Evolutionary conservation across 2,797 vertebrate genomes (phyloP).

Genomic region (Tragopan temminckii): DNA sequence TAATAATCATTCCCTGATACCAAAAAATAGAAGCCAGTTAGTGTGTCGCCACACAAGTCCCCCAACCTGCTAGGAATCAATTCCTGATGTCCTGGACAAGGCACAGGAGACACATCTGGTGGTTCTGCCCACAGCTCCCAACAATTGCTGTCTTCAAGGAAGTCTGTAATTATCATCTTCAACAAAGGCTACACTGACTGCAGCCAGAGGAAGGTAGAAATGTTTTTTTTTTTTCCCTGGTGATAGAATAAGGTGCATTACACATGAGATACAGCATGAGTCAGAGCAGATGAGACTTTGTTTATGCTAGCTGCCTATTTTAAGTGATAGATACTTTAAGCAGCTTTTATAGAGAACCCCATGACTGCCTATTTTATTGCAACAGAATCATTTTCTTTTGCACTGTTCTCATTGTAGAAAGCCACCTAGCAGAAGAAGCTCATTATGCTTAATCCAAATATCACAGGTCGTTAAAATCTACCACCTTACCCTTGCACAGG

Average conservation of each 20-base stretch:
- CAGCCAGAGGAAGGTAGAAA: background rate
- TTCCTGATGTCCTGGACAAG: background rate
- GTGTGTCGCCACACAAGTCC: background rate
- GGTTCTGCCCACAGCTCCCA: background rate
- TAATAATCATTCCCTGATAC: background rate
- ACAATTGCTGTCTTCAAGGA: background rate
- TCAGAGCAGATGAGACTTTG: background rate
- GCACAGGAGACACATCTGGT: rapidly evolving
- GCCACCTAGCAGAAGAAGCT: background rate
- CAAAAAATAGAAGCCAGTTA: background rate
- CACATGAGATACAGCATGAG: background rate
- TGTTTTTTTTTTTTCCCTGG: background rate
- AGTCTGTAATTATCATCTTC: background rate
- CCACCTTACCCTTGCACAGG: background rate
- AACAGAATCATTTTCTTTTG: background rate
- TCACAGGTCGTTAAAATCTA: background rate
- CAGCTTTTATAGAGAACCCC: background rate
- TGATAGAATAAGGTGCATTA: background rate
- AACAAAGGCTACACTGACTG: background rate
- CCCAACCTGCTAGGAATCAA: background rate
- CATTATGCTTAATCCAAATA: background rate
- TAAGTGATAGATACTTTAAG: background rate
- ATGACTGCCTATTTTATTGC: background rate
- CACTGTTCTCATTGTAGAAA: background rate
- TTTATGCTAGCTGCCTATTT: background rate